Conservation (phyloP, 2,113 vertebrate species). For the Tricholaema leucomelas region DNA sequence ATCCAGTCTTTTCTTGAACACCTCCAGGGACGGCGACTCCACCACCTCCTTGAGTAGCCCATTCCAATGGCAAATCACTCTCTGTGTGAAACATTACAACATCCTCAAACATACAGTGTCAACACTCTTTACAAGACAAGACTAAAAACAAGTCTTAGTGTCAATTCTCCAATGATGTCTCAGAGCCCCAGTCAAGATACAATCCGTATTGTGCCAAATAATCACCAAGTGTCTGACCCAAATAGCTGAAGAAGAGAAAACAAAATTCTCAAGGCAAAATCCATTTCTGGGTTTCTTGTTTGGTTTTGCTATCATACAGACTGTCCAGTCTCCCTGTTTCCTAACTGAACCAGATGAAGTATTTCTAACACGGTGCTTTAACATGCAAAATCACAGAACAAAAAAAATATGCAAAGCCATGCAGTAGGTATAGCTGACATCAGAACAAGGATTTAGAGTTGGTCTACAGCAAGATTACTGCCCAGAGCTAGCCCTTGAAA, state of each 20-base stretch:
- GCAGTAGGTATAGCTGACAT: not conserved
- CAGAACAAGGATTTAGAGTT: not conserved
- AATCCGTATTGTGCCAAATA: not conserved
- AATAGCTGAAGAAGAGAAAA: not conserved
- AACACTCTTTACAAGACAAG: not conserved
- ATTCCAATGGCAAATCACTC: too few relatives aligned
- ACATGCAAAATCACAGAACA: not conserved
- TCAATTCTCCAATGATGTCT: not conserved
- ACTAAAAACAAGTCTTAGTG: not conserved
- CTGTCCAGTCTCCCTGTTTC: not conserved
- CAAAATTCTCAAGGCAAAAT: slow-evolving; percentile 4
- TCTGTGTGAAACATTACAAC: slow-evolving; percentile 45
- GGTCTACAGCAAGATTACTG: not conserved
- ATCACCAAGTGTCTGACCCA: not conserved
- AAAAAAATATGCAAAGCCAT: not conserved
- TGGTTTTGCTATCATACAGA: not conserved
- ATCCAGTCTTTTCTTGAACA: too few relatives aligned
- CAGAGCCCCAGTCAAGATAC: not conserved
- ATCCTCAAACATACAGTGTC: not conserved
- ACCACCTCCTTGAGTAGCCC: too few relatives aligned
- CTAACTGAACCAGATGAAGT: not conserved
- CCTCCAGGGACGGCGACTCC: too few relatives aligned
- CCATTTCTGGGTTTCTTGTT: not conserved
- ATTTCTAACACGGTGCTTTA: not conserved
- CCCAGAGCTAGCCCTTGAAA: not conserved